Conservation (phyloP, 1,140 invertebrate genomes). For the Mycetomoellerius zeteki region DNA sequence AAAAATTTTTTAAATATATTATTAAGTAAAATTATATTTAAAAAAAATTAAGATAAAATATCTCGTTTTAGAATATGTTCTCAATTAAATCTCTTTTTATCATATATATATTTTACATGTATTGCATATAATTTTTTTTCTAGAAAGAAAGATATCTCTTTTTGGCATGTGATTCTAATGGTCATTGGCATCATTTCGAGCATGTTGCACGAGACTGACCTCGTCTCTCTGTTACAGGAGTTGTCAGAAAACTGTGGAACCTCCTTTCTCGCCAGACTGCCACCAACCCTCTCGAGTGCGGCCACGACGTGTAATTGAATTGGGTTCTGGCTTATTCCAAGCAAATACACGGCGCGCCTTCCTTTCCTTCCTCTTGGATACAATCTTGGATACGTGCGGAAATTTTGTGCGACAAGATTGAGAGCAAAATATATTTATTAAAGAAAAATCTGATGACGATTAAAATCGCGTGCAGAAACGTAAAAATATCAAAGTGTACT, state of each 20-base stretch:
- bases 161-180: slow-evolving; percentile 25
- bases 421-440: slow-evolving; percentile 45
- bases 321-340: slow-evolving; percentile 58
- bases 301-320: slow-evolving; percentile 72
- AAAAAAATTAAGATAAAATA: neutral
- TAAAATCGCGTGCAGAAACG: neutral
- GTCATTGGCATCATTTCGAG: slow-evolving; percentile 58
- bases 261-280: slow-evolving; percentile 15
- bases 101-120: neutral
- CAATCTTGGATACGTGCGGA: slow-evolving; percentile 38
- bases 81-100: neutral
- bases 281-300: slow-evolving; percentile 35
- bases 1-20: neutral
- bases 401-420: slow-evolving; percentile 46
- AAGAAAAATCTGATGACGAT: slow-evolving; percentile 20
- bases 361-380: slow-evolving; percentile 46
- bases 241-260: slow-evolving; percentile 61
- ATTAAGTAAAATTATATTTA: neutral
- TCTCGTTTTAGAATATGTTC: neutral
- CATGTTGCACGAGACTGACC: slow-evolving; percentile 48
- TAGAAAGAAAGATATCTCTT: slow-evolving; percentile 27
- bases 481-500: neutral
- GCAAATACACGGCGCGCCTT: slow-evolving; percentile 49
- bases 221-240: slow-evolving; percentile 23
- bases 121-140: neutral